Conservation (phyloP, 1,140 invertebrate species). For the Araneus ventricosus region DNA sequence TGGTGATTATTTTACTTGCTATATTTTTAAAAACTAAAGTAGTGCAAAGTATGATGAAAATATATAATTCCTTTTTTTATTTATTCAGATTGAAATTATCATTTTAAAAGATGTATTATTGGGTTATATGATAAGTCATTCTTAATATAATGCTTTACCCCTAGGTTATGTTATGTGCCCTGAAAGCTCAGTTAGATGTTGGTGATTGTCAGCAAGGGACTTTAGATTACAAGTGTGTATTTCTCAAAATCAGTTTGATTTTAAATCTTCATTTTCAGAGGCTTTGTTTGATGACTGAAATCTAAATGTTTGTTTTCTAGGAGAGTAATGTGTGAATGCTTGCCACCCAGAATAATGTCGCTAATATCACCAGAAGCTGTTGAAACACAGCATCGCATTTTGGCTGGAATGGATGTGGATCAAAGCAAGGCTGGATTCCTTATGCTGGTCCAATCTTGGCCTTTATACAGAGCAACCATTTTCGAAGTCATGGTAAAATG, state of each 20-base stretch:
- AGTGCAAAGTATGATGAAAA: no score
- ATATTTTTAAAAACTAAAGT: no score
- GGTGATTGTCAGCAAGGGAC: conserved; percentile 86
- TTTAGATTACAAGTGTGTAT: conserved; percentile 75
- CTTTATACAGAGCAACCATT: conserved; percentile 93
- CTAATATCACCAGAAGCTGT: conserved; percentile 89
- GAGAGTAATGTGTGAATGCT: conserved; percentile 88
- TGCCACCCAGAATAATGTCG: conserved; percentile 89
- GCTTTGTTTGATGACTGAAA: conserved; percentile 75
- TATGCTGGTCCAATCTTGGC: conserved; percentile 96
- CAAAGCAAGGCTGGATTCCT: conserved; percentile 95
- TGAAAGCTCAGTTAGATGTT: conserved; percentile 95
- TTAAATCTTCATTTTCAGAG: background rate
- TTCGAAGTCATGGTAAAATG: conserved; percentile 94
- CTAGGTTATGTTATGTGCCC: conserved; percentile 94
- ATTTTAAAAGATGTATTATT: no score
- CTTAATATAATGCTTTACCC: conserved; percentile 76
- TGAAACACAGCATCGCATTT: conserved; percentile 91
- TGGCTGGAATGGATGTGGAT: conserved; percentile 90
- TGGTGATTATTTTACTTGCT: no score
- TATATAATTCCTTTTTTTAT: no score
- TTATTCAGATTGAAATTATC: no score
- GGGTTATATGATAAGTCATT: background rate
- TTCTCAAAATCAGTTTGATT: background rate
- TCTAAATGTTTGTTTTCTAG: conserved; percentile 79